A percentile compares a stretch with the other conserved stretches of the same genome.
Evolutionary conservation across 2,888 invertebrate species (phyloP).

Genomic region (Fragum fragum): DNA sequence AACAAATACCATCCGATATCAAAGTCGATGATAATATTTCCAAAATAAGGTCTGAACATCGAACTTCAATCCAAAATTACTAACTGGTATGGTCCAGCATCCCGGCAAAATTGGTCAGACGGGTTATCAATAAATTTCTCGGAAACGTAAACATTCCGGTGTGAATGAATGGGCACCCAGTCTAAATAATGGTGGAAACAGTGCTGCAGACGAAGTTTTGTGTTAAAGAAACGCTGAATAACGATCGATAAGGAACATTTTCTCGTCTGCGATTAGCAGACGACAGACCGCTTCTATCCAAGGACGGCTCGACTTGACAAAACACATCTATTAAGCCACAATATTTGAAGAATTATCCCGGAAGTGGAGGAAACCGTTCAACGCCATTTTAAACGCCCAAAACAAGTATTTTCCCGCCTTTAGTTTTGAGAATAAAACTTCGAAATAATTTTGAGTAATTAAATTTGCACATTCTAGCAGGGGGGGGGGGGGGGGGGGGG

Average conservation of each 20-base stretch:
- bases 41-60: neutral
- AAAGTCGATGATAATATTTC: neutral
- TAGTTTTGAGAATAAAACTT: neutral
- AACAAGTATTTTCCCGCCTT: neutral
- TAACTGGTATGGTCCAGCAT: neutral
- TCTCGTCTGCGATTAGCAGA: neutral
- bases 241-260: constrained; percentile 28
- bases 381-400: neutral
- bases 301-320: neutral
- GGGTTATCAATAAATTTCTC: constrained; percentile 18
- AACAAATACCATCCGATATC: neutral
- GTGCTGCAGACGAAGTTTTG: constrained; percentile 11
- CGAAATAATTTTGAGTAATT: too few species aligned
- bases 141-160: constrained; percentile 8
- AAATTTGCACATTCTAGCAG: too few species aligned
- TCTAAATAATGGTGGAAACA: constrained; percentile 16
- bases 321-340: neutral
- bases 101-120: constrained; percentile 19
- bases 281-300: constrained; percentile 16
- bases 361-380: neutral
- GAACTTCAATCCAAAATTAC: neutral
- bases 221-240: neutral
- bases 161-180: constrained; percentile 13
- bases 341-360: neutral
- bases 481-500: too few species aligned